Percentiles rank a stretch among this genome's conserved stretches.
Evolutionary conservation across 1,140 invertebrate genomes (phyloP).

Genomic region (Drosophila eugracilis): DNA sequence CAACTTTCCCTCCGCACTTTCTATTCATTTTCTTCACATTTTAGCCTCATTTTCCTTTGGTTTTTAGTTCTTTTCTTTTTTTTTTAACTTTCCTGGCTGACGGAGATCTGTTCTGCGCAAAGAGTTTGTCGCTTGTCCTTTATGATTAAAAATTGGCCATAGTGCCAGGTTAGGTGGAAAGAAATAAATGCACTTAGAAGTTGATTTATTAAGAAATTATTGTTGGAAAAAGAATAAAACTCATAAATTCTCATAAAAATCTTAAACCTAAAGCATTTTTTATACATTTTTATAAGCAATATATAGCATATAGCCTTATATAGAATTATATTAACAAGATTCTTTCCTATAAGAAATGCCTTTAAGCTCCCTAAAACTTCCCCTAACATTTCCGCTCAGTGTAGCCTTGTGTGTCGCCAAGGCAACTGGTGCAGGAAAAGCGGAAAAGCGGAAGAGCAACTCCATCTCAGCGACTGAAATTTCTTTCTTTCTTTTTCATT

Average conservation of each 20-base stretch:
- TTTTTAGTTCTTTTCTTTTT: too few relatives aligned
- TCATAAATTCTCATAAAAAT: too few relatives aligned
- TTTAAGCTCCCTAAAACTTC: too few relatives aligned
- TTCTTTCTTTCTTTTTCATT: too few relatives aligned
- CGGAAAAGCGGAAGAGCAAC: slow-evolving; percentile 29
- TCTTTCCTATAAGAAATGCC: too few relatives aligned
- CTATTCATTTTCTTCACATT: too few relatives aligned
- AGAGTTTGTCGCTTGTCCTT: slow-evolving; percentile 29
- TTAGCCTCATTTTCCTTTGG: neutral
- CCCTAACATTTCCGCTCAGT: neutral
- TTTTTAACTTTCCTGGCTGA: neutral
- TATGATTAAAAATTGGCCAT: slow-evolving; percentile 29
- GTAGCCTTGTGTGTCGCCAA: slow-evolving; percentile 23
- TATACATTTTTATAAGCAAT: too few relatives aligned
- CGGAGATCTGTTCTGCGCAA: slow-evolving; percentile 3
- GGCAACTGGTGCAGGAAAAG: slow-evolving; percentile 15
- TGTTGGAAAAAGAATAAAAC: neutral
- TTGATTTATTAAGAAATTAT: neutral
- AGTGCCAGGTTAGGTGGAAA: neutral
- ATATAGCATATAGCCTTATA: too few relatives aligned
- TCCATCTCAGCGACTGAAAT: slow-evolving; percentile 9
- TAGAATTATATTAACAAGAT: too few relatives aligned
- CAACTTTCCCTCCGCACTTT: neutral
- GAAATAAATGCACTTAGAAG: neutral
- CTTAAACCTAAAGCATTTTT: too few relatives aligned